Conservation (phyloP, 2,113 vertebrate genomes). For the Rhinoderma darwinii region DNA sequence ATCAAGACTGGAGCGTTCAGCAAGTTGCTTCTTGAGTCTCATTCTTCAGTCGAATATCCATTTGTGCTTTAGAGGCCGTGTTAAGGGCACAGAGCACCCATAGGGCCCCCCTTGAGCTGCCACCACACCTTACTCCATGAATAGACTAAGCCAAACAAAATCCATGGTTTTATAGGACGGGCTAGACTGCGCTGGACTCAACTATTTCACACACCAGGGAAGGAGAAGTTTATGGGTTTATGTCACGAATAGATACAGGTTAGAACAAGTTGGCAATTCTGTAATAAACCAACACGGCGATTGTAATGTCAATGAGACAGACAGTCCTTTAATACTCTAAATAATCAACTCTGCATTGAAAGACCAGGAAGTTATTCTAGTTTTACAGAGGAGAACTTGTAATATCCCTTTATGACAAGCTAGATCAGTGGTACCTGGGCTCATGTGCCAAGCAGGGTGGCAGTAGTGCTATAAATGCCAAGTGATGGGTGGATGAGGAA, state of each 20-base stretch:
- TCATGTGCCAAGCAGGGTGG: no score
- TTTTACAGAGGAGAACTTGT: neutral
- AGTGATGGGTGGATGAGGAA: no score
- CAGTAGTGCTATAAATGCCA: no score
- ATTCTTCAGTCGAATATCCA: neutral
- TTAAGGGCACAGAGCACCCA: constrained; percentile 15
- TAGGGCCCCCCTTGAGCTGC: constrained; percentile 1
- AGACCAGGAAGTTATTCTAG: neutral
- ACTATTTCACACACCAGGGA: constrained; percentile 24
- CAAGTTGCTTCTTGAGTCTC: constrained; percentile 39
- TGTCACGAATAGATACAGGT: constrained; percentile 23
- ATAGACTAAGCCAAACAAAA: constrained; percentile 28
- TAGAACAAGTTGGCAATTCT: neutral
- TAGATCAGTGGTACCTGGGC: no score
- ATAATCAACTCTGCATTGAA: neutral
- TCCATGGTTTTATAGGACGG: constrained; percentile 30
- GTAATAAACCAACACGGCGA: neutral
- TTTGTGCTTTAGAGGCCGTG: constrained; percentile 16
- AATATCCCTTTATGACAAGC: neutral
- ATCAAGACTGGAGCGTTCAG: neutral
- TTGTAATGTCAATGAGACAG: neutral
- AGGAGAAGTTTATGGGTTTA: constrained; percentile 29
- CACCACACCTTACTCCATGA: constrained; percentile 19
- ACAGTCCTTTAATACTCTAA: neutral
- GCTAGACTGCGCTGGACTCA: constrained; percentile 30